Conservation (phyloP, 1,140 invertebrate genomes). For the Lasioglossum baleicum region DNA sequence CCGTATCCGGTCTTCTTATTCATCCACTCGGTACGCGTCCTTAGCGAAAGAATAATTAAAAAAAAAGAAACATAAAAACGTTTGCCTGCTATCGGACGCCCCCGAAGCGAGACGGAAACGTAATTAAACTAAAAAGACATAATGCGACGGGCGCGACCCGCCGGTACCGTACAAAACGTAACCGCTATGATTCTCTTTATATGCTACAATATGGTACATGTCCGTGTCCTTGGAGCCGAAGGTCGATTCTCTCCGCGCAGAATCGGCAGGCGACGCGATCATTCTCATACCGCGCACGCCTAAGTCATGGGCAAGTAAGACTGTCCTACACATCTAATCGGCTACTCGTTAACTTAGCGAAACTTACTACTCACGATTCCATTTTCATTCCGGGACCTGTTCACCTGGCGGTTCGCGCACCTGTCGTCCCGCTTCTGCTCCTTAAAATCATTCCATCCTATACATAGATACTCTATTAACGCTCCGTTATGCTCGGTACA, state of each 20-base stretch:
- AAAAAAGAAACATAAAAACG: too few species aligned
- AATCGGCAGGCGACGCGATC: too few species aligned
- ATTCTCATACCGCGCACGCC: slow-evolving; percentile 12
- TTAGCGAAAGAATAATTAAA: background rate
- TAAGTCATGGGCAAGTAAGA: slow-evolving; percentile 79
- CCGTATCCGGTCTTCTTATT: background rate
- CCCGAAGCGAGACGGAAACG: background rate
- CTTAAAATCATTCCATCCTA: too few species aligned
- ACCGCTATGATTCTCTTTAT: slow-evolving; percentile 18
- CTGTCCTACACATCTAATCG: slow-evolving; percentile 71
- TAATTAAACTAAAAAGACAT: slow-evolving; percentile 7
- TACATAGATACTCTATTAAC: too few species aligned
- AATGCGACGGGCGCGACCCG: background rate
- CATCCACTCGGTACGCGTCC: background rate
- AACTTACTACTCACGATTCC: slow-evolving; percentile 62
- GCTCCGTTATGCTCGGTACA: too few species aligned
- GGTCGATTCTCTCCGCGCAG: background rate
- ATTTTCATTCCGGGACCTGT: background rate
- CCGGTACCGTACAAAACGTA: slow-evolving; percentile 27
- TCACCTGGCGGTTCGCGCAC: too few species aligned
- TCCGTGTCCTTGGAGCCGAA: background rate
- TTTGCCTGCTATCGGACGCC: background rate
- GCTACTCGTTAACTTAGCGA: slow-evolving; percentile 69
- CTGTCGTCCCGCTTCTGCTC: too few species aligned
- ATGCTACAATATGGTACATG: slow-evolving; percentile 40